Evolutionary conservation across 2,113 vertebrate species (phyloP).

Genomic region (Lepus americanus): DNA sequence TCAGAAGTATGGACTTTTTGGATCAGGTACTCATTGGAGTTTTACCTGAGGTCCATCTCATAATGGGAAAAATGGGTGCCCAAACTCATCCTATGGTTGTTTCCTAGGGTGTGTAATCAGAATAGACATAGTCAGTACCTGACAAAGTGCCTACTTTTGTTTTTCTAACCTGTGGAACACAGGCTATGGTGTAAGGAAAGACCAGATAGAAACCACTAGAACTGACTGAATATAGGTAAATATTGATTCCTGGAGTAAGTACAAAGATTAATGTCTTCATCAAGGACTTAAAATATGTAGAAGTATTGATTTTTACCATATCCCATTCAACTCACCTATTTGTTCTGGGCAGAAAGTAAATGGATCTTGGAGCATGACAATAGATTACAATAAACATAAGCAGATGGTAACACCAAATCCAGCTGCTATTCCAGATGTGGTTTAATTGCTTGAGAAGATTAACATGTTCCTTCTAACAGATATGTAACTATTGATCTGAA

Average conservation of each 20-base stretch:
- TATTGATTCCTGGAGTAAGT: not conserved
- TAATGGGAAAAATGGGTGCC: not conserved
- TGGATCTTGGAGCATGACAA: not conserved
- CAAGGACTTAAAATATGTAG: not conserved
- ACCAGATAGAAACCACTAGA: not conserved
- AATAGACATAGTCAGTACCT: not conserved
- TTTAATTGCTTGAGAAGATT: constrained; percentile 56
- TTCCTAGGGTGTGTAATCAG: not conserved
- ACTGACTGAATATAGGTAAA: not conserved
- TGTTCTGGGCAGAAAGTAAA: not conserved
- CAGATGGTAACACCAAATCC: constrained; percentile 39
- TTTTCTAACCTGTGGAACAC: not conserved
- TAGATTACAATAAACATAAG: constrained; percentile 33
- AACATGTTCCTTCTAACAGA: not conserved
- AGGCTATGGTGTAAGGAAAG: not conserved
- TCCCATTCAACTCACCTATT: constrained; percentile 18
- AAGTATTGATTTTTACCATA: not conserved
- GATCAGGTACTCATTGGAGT: not conserved
- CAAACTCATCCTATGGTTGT: not conserved
- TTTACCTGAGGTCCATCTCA: not conserved
- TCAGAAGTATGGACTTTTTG: not conserved
- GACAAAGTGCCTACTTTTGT: not conserved
- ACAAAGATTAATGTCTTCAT: not conserved
- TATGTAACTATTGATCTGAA: constrained; percentile 8
- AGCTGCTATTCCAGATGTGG: constrained; percentile 1